Percentiles rank a stretch among this genome's conserved stretches.
These are phyloP conservation scores for Anthonomus grandis DNA, from an alignment of 1,140 invertebrate genomes.

Conservation along the genomic window DNA sequence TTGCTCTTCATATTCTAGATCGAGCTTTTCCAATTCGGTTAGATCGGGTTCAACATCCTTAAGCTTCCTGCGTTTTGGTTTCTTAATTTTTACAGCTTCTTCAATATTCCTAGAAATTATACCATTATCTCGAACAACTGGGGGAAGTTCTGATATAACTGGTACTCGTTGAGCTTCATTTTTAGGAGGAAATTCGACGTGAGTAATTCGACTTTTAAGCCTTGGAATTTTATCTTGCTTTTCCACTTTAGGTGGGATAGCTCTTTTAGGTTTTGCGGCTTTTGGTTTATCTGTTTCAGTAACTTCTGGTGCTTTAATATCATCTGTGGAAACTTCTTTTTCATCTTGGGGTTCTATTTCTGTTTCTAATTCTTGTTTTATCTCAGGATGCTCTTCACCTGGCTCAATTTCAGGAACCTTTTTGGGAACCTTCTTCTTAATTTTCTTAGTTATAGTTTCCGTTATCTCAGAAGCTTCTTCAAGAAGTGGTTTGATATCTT, in stretches of 20 bases:
- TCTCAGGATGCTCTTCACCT: constrained; percentile 1
- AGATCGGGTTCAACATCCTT: constrained; percentile 57
- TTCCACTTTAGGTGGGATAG: constrained; percentile 45
- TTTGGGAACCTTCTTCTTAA: constrained; percentile 17
- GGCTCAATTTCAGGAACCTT: background rate
- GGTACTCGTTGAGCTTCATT: constrained; percentile 50
- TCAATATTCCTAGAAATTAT: constrained; percentile 66
- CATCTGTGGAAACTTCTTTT: constrained; percentile 1
- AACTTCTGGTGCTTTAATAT: background rate
- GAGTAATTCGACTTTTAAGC: constrained; percentile 63
- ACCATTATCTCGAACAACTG: constrained; percentile 57
- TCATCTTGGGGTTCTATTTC: background rate
- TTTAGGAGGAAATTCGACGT: constrained; percentile 57
- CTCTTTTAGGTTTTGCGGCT: constrained; percentile 26
- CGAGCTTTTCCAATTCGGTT: constrained; percentile 61
- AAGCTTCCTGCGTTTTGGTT: constrained; percentile 48
- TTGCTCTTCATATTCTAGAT: constrained; percentile 52
- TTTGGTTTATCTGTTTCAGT: constrained; percentile 26
- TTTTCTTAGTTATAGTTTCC: constrained; percentile 11
- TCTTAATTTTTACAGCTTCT: constrained; percentile 63
- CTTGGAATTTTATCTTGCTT: constrained; percentile 56
- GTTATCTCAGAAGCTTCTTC: constrained; percentile 15
- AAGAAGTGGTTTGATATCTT: background rate
- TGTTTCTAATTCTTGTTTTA: background rate
- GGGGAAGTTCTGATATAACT: constrained; percentile 51